Base-by-base conservation (phyloP, 1,140 invertebrate genomes). In the Meloidogyne floridensis region DNA sequence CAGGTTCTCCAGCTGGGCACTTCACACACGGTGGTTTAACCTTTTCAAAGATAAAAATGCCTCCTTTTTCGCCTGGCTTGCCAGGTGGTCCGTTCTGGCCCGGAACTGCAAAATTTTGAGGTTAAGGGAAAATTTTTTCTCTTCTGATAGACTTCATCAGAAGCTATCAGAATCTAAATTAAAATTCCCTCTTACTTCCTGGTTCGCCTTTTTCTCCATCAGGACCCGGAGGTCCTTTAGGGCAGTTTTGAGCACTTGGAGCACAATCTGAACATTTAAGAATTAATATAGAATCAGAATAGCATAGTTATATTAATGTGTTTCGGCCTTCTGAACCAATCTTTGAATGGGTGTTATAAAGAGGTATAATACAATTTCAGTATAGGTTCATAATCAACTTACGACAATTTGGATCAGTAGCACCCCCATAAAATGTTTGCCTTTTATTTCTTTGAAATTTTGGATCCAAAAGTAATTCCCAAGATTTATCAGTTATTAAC, bases 1-100 rank as follows among this genome's bases (percentile, higher is more conserved):
- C 75, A 56, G 75, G 15, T 42, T 56, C 32, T 42, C 75, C 75
- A n/a, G 75, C 75, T 42, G 75, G 75, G n/a, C 75, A 77, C 2
- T 65, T 56, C 6, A 77, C 75, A 59, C 75, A 77, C 2, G 75
- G 75, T 42, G 75, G 75, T 53, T 77, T 77, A n/a, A 77, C 75
- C n/a, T 32, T 65, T 59, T 77, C 75, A 77, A 77, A 77, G 0
- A 65, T 47, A 56, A 65, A 77, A 32, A 43, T 77, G 2, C 75
- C 75, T 32, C 56, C 20, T 43, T 69, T 53, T n/a, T 54, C 75
- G 13, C 75, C 75, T n/a, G 43, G 42, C 43, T 56, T 56, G 15
- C 75, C 75, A 6, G 75, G 75, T 43, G 56, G 32, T 43, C 75
- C 75, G 1, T 32, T 42, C 2, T 56, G 43, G 15, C 75, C 75